phyloP scores from a whole-genome alignment of 2,888 invertebrate species.

The Eristalis intricaria region DNA sequence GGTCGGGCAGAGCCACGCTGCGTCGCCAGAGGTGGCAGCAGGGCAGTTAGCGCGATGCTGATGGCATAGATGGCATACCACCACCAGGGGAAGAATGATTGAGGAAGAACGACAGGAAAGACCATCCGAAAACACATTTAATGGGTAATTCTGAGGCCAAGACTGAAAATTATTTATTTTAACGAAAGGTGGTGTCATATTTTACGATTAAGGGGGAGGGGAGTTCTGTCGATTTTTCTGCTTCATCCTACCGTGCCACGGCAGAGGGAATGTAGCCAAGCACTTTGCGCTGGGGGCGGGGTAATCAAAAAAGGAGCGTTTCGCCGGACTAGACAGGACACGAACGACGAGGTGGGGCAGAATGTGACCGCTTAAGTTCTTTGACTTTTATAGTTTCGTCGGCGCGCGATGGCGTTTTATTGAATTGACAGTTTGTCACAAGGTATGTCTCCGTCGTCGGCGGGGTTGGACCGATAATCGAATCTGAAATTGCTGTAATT shows the following conservation, averaged over 20 bases:
- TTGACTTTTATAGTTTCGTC: slow-evolving; percentile 48
- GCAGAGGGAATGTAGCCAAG: too few relatives aligned
- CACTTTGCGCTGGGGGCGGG: not conserved
- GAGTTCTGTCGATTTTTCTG: slow-evolving; percentile 16
- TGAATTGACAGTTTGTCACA: slow-evolving; percentile 58
- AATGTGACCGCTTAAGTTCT: slow-evolving; percentile 31
- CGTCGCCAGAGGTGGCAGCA: not conserved
- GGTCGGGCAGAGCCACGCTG: not conserved
- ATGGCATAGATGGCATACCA: slow-evolving; percentile 51
- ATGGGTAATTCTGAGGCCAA: slow-evolving; percentile 59
- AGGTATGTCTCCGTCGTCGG: slow-evolving; percentile 9
- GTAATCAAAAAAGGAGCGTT: slow-evolving; percentile 39
- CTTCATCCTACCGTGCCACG: not conserved
- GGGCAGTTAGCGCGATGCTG: slow-evolving; percentile 62
- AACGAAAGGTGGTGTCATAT: slow-evolving; percentile 63
- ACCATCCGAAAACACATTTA: slow-evolving; percentile 61
- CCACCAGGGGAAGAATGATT: not conserved
- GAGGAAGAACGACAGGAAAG: slow-evolving; percentile 10
- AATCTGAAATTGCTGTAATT: not conserved
- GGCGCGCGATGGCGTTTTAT: slow-evolving; percentile 29
- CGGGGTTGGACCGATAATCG: slow-evolving; percentile 28
- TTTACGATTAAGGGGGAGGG: slow-evolving; percentile 50
- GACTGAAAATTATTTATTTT: slow-evolving; percentile 63
- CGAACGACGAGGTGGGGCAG: slow-evolving; percentile 22
- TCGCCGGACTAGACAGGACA: slow-evolving; percentile 38